Evolutionary conservation across 2,888 invertebrate species (phyloP), one percentile per base, ranked within the genome.

Genomic region (Rhopalosiphum nymphaeae): DNA sequence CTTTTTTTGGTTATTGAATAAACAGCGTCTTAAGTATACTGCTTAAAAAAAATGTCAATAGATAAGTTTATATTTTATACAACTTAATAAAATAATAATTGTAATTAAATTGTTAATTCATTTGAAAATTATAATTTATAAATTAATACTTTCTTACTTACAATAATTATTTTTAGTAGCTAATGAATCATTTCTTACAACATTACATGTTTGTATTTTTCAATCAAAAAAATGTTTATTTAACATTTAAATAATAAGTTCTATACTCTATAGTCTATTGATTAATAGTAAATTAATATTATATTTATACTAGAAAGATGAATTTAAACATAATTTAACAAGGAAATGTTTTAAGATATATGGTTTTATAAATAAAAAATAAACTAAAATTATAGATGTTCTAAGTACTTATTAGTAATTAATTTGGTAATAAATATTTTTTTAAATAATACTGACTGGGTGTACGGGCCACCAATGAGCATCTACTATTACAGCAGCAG

Each of bases 401-500:
- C 61, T n/a, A 13, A 67, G n/a, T 67, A n/a, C 10, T 88, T 49
- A 87, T 85, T 91, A 61, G 46, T 87, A 36, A 49, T 26, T 67
- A 87, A 87, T 87, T 85, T 91, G 46, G 46, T 87, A 36, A 49
- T 26, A 67, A 87, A 87, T 87, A 13, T 21, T 53, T 29, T 44
- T 88, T 89, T 78, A n/a, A 53, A 88, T 92, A 94, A 94, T 94
- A 94, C 94, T 94, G 94, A 94, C 94, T 94, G 94, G 90, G 44
- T 91, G 86, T 61, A 94, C 61, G 16, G 94, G 94, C 94, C 95
- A 94, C 94, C 95, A 95, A 86, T 92, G 94, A 90, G 95, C 94
- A 92, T 94, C 94, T n/a, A 95, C 94, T 36, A 94, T 61, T 36
- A 94, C 92, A 7, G 94, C 84, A 36, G 94, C 91, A 84, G 91